Evolutionary conservation across 2,113 vertebrate species (phyloP).

Genomic region (Mustela lutreola): DNA sequence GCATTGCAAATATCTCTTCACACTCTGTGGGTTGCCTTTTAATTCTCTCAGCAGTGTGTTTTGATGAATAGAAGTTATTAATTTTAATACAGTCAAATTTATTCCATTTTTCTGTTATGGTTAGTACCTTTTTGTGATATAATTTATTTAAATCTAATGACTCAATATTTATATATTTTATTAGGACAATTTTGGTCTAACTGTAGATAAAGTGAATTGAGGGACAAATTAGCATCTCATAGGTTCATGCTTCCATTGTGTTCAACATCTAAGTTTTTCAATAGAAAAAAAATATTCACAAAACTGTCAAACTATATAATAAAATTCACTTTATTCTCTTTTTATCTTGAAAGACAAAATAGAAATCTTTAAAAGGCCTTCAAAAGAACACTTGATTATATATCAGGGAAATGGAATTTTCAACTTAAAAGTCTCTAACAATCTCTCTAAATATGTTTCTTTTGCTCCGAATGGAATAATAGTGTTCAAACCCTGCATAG

Average conservation of each 20-base stretch:
- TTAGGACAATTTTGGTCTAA: not conserved
- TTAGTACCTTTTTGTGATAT: not conserved
- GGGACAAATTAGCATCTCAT: not conserved
- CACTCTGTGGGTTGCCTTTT: not conserved
- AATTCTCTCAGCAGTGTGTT: not conserved
- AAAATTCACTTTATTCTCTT: constrained; percentile 4
- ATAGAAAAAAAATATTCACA: not conserved
- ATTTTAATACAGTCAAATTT: constrained; percentile 6
- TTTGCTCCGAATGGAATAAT: not conserved
- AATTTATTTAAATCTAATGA: constrained; percentile 25
- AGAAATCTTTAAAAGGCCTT: not conserved
- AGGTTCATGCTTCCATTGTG: not conserved
- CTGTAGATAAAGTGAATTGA: not conserved
- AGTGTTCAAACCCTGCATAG: not conserved
- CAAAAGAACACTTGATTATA: not conserved
- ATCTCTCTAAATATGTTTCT: not conserved
- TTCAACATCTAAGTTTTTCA: not conserved
- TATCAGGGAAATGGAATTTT: not conserved
- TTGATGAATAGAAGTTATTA: not conserved
- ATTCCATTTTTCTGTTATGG: not conserved
- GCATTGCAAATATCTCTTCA: not conserved
- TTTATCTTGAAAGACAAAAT: constrained; percentile 43
- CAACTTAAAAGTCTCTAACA: not conserved
- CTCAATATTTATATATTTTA: not conserved
- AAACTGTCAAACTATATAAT: not conserved